Base-by-base conservation (phyloP, 2,113 vertebrate species). In the Odocoileus hemionus region DNA sequence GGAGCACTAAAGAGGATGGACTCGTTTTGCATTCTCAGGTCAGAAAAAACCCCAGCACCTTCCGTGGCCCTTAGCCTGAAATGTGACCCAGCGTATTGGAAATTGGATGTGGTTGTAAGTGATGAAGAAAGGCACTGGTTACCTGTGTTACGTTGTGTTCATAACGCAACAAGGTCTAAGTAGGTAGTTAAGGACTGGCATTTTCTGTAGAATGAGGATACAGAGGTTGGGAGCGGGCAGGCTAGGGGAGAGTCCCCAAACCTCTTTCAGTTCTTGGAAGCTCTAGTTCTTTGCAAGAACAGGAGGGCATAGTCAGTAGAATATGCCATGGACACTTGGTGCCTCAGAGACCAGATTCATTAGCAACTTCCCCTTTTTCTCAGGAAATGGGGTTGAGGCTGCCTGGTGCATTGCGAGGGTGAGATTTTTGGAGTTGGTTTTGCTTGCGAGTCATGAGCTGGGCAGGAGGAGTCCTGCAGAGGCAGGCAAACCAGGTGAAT, bases 21-120 rank as follows among this genome's bases (percentile, higher is more conserved):
- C 64, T 97, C 97, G 30, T 98, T 98, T 98, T 98, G 96, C 97
- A 28, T 98, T 97, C 98, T 98, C 96, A 98, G 98, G 96, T 98
- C 98, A 98, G 97, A 97, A 96, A 54, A 85, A 67, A 12, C 26
- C 52, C 76, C 60, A 70, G 76, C n/a, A 16, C 23, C 82, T 45
- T 36, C 57, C 21, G 7, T 84, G 39, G 60, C 80, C 39, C 14
- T 96, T 82, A 90, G 55, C 54, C 87, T 89, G 47, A 47, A 94
- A 74, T 67, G 39, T n/a, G 17, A 55, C 7, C 50, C n/a, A 7
- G 52, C 1, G 39, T 78, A 1, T 25, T 95, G 19, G 83, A 85
- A 85, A 86, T 36, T 26, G 21, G 80, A 70, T 89, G 85, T 70
- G 84, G 28, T 60, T 86, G 30, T 88, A 52, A 79, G n/a, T 67